These are phyloP conservation scores for Calliphora vomitoria DNA, from an alignment of 2,888 invertebrate species.

Conservation along the genomic window DNA sequence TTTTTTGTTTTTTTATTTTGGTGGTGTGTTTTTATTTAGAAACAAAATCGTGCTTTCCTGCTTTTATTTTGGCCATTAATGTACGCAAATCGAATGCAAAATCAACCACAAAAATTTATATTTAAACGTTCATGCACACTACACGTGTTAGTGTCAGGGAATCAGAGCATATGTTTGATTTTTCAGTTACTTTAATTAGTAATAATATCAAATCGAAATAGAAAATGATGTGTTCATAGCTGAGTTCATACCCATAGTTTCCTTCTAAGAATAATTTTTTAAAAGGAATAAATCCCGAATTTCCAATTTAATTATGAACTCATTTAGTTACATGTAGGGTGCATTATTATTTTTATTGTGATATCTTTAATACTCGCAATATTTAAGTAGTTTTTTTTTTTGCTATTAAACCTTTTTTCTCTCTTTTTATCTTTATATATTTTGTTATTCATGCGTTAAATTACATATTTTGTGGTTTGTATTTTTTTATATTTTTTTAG, in stretches of 20 bases:
- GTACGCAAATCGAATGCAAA: constrained; percentile 63
- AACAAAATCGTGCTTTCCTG: constrained; percentile 62
- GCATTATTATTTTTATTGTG: background rate
- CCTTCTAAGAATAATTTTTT: too few species aligned
- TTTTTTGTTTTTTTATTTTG: constrained; percentile 12
- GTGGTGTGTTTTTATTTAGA: background rate
- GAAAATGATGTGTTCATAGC: too few species aligned
- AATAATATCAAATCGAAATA: too few species aligned
- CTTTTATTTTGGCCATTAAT: constrained; percentile 55
- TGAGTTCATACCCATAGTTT: background rate
- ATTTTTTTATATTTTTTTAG: background rate
- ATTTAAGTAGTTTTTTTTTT: constrained; percentile 6
- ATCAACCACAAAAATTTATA: constrained; percentile 46
- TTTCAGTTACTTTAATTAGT: too few species aligned
- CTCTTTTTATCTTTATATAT: background rate
- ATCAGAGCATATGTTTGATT: too few species aligned
- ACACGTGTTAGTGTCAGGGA: background rate
- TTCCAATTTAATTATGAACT: too few species aligned
- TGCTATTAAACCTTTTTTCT: background rate
- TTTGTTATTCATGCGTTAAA: constrained; percentile 8
- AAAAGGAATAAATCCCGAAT: too few species aligned
- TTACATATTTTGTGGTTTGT: constrained; percentile 12
- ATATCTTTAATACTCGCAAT: background rate
- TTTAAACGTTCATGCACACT: background rate
- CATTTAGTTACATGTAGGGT: background rate